Evolutionary conservation across 2,113 vertebrate species (phyloP).

Genomic region (Chamaetylas fuelleborni): DNA sequence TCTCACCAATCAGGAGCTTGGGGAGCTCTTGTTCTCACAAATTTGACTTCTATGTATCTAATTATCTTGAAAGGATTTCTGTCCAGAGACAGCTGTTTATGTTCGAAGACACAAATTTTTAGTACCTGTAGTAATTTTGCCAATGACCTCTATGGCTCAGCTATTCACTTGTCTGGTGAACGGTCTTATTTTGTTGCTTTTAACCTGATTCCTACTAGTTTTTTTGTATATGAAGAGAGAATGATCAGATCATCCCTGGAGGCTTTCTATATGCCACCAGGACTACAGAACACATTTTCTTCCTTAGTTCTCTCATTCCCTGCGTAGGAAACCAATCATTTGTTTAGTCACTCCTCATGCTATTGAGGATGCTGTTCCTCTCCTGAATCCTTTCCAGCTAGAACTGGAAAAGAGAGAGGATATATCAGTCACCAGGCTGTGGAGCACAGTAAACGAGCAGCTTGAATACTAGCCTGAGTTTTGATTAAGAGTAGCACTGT

Average conservation of each 20-base stretch:
- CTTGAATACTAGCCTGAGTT: background rate
- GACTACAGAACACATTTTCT: background rate
- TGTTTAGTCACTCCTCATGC: background rate
- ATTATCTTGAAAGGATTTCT: background rate
- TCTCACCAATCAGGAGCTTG: background rate
- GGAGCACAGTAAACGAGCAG: background rate
- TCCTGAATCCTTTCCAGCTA: background rate
- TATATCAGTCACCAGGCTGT: background rate
- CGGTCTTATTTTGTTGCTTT: background rate
- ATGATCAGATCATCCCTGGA: accelerated
- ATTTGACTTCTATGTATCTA: background rate
- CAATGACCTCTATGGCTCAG: background rate
- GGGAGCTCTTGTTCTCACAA: background rate
- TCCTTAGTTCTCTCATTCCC: background rate
- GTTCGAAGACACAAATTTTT: background rate
- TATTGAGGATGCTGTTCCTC: background rate
- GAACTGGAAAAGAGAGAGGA: background rate
- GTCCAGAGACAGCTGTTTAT: background rate
- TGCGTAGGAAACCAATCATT: background rate
- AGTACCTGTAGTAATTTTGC: background rate
- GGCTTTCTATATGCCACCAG: background rate
- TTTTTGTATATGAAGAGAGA: background rate
- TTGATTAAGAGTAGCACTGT: background rate
- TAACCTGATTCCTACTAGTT: background rate
- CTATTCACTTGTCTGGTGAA: background rate